These are phyloP conservation scores for Autographa pulchrina DNA, from an alignment of 2,888 invertebrate species.

Conservation along the genomic window DNA sequence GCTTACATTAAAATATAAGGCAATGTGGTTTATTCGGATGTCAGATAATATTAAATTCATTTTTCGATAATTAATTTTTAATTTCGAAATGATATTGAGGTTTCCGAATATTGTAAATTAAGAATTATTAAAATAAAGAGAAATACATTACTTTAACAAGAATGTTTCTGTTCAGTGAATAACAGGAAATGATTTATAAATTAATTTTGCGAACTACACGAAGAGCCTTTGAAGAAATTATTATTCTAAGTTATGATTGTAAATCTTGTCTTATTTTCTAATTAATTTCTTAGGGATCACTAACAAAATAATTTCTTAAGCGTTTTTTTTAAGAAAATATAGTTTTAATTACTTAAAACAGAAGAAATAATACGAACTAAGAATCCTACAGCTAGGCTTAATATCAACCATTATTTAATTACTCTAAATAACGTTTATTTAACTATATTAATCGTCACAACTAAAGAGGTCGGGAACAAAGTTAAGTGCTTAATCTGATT, in stretches of 20 bases:
- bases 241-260: not conserved
- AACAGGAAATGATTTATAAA: not conserved
- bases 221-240: not conserved
- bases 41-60: constrained; percentile 4
- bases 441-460: not conserved
- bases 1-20: constrained; percentile 23
- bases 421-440: not conserved
- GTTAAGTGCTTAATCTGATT: not conserved
- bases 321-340: not conserved
- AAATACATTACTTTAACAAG: not conserved
- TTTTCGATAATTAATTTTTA: constrained; percentile 13
- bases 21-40: constrained; percentile 11
- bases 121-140: not conserved
- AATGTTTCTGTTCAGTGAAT: not conserved
- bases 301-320: not conserved
- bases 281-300: not conserved
- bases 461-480: not conserved
- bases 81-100: not conserved
- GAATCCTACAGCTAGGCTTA: not conserved
- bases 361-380: not conserved
- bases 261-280: not conserved
- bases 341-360: not conserved
- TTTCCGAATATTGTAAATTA: not conserved
- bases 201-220: not conserved
- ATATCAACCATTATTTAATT: not conserved